Percentiles rank a stretch among this genome's conserved stretches.
These are phyloP conservation scores for Notoglanidium macrostoma DNA, from an alignment of 2,797 vertebrate genomes.

Conservation along the genomic window DNA sequence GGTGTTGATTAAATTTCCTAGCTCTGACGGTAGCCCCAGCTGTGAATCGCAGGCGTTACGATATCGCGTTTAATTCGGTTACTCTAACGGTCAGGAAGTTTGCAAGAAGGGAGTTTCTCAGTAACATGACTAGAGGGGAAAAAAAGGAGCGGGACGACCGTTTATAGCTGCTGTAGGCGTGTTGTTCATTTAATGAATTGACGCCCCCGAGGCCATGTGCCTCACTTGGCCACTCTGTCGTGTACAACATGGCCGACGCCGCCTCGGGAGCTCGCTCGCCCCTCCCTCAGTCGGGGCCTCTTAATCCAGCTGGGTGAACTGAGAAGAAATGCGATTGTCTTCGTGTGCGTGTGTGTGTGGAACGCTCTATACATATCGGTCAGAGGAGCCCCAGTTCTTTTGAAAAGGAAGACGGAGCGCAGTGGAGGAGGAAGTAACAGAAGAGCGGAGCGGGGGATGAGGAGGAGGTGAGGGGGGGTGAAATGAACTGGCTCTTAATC, in stretches of 20 bases:
- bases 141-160: too few species aligned
- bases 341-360: conserved; percentile 10
- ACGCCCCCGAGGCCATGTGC: conserved; percentile 28
- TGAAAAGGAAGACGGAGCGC: conserved; percentile 43
- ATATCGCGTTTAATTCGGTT: neutral
- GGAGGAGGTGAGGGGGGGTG: neutral
- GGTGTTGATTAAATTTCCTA: neutral
- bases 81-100: neutral
- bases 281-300: conserved; percentile 66
- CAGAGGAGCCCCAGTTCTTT: conserved; percentile 63
- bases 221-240: conserved; percentile 10
- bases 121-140: too few species aligned
- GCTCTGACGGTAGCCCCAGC: neutral
- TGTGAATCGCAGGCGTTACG: neutral
- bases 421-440: conserved; percentile 26
- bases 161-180: too few species aligned
- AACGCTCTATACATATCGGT: conserved; percentile 62
- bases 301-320: conserved; percentile 61
- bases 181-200: too few species aligned
- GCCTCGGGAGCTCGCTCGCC: neutral
- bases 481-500: conserved; percentile 49
- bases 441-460: conserved; percentile 15
- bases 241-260: conserved; percentile 11
- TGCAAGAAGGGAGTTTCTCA: too few species aligned
- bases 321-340: conserved; percentile 4